Conservation (phyloP, 2,113 vertebrate species). For the Lota lota region DNA sequence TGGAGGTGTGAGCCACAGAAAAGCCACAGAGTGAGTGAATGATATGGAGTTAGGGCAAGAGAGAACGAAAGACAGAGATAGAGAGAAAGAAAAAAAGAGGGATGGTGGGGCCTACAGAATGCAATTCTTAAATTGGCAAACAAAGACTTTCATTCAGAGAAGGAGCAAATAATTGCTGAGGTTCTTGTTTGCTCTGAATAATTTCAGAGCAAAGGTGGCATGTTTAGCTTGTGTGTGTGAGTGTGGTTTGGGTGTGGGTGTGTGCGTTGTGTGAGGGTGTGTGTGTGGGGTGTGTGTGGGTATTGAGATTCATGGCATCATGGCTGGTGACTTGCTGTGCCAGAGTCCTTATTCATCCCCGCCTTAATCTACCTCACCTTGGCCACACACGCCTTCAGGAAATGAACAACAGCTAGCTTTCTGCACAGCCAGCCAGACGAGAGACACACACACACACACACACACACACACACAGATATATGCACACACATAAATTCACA, state of each 20-base stretch:
- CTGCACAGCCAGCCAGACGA: constrained; percentile 40
- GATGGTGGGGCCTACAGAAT: background rate
- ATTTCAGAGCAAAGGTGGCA: too few relatives aligned
- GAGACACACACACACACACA: constrained; percentile 16
- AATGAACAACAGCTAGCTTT: constrained; percentile 46
- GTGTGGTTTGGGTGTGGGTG: constrained; percentile 4
- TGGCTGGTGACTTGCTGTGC: constrained; percentile 36
- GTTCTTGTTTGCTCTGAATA: too few relatives aligned
- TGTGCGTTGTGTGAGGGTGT: too few relatives aligned
- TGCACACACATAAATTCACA: too few relatives aligned
- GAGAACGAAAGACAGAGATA: constrained; percentile 1
- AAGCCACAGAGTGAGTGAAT: too few relatives aligned
- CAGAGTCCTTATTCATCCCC: constrained; percentile 56
- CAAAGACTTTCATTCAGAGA: background rate
- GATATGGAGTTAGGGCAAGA: background rate
- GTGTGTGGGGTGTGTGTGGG: too few relatives aligned
- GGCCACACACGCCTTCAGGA: constrained; percentile 53
- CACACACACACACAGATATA: too few relatives aligned
- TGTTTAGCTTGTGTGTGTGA: constrained; percentile 29
- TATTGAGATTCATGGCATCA: constrained; percentile 61
- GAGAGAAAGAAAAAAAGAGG: background rate
- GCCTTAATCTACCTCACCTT: constrained; percentile 51
- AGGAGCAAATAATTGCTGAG: background rate
- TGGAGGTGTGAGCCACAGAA: background rate
- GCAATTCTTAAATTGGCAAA: background rate